Conservation (phyloP, 1,140 invertebrate species). For the Lasaia peninsularis region DNA sequence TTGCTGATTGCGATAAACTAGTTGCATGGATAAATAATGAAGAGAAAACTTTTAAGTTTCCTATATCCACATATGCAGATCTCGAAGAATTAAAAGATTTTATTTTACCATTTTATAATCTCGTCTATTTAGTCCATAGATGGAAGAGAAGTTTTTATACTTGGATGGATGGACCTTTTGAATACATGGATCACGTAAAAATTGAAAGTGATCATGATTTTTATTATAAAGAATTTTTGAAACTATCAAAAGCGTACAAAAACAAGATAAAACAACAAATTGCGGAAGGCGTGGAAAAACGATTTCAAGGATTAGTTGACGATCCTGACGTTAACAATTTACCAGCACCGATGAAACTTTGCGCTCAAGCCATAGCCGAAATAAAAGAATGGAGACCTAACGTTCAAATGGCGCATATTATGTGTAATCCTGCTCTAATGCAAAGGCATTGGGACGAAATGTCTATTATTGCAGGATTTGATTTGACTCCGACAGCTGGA, state of each 20-base stretch:
- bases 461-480: constrained; percentile 88
- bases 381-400: constrained; percentile 90
- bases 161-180: constrained; percentile 95
- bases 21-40: constrained; percentile 93
- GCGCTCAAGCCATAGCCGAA: constrained; percentile 82
- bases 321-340: constrained; percentile 86
- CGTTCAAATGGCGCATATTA: constrained; percentile 87
- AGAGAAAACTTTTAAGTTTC: constrained; percentile 91
- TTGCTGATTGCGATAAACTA: constrained; percentile 85
- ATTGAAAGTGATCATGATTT: constrained; percentile 86
- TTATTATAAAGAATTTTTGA: constrained; percentile 85
- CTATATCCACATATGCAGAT: constrained; percentile 84
- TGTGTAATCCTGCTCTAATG: constrained; percentile 92
- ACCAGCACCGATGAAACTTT: constrained; percentile 87
- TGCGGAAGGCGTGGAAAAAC: constrained; percentile 80
- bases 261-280: constrained; percentile 87
- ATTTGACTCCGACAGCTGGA: constrained; percentile 91
- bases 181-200: constrained; percentile 85
- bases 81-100: constrained; percentile 85
- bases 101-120: constrained; percentile 82
- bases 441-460: constrained; percentile 95
- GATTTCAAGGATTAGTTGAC: constrained; percentile 84
- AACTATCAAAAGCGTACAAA: constrained; percentile 89
- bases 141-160: constrained; percentile 90
- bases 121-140: constrained; percentile 79